phyloP scores from a whole-genome alignment of 2,797 vertebrate species.

The Sciurus vulgaris region DNA sequence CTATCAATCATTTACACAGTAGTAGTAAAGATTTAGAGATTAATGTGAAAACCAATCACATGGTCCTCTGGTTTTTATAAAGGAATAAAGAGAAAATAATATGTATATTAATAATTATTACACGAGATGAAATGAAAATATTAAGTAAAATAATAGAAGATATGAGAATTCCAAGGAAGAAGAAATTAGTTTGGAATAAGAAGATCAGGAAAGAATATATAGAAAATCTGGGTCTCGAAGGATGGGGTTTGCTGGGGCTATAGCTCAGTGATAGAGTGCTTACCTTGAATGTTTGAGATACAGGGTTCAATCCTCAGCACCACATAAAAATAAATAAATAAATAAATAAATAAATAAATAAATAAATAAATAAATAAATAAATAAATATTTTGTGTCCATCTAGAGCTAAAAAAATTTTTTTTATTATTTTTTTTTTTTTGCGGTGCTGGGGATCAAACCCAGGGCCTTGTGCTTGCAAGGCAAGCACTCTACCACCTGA shows the following conservation, averaged over 20 bases:
- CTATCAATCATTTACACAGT: conserved; percentile 36
- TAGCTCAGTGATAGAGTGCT: no score
- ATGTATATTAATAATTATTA: conserved; percentile 34
- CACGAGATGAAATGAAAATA: background rate
- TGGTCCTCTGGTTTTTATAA: conserved; percentile 33
- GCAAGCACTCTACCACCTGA: no score
- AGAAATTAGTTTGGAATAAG: conserved; percentile 13
- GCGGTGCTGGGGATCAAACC: no score
- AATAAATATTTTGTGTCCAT: no score
- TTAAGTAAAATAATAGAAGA: conserved; percentile 14
- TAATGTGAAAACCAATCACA: background rate
- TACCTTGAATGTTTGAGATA: no score
- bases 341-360: no score
- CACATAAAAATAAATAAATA: no score
- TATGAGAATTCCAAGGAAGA: background rate
- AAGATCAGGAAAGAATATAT: conserved; percentile 42
- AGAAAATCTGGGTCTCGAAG: conserved; percentile 3
- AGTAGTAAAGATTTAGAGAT: conserved; percentile 61
- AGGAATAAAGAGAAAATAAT: conserved; percentile 22
- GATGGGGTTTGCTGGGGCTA: background rate
- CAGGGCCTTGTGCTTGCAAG: no score
- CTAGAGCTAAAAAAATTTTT: no score
- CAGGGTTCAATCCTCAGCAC: no score
- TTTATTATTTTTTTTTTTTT: no score
- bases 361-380: no score